phyloP scores from a whole-genome alignment of 2,888 invertebrate genomes.

The Acanthoscelides obtectus region DNA sequence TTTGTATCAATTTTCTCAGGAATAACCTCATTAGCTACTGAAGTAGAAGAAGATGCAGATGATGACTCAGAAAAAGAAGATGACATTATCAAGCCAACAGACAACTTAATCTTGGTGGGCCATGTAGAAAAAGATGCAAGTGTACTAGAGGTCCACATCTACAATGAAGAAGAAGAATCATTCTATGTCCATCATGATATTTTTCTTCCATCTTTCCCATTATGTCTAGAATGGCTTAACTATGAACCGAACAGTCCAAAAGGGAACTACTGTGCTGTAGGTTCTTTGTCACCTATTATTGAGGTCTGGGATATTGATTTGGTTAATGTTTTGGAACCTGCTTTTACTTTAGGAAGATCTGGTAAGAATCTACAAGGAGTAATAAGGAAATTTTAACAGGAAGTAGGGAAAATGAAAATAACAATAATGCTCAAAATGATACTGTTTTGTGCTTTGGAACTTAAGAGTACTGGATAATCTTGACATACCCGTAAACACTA shows the following conservation, averaged over 20 bases:
- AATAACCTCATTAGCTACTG: conserved; percentile 53
- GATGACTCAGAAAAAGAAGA: conserved; percentile 83
- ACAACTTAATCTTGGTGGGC: conserved; percentile 85
- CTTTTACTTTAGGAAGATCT: conserved; percentile 67
- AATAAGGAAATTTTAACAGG: too few relatives aligned
- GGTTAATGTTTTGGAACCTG: conserved; percentile 85
- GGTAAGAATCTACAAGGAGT: too few relatives aligned
- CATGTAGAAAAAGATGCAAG: conserved; percentile 84
- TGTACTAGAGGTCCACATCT: conserved; percentile 85
- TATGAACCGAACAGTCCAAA: conserved; percentile 74
- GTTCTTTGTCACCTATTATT: conserved; percentile 87
- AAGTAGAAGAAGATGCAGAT: conserved; percentile 48
- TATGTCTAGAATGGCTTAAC: conserved; percentile 90
- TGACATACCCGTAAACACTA: too few relatives aligned
- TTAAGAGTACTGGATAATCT: too few relatives aligned
- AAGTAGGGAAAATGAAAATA: too few relatives aligned
- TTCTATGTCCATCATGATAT: conserved; percentile 95
- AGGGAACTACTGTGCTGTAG: conserved; percentile 86
- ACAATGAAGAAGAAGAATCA: conserved; percentile 83
- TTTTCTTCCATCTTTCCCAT: conserved; percentile 80
- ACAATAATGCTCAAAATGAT: too few relatives aligned
- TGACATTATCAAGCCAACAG: conserved; percentile 79
- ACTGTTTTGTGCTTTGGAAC: too few relatives aligned
- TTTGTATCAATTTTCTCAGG: conserved; percentile 37
- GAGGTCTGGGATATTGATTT: conserved; percentile 97